Base-by-base conservation (phyloP, 2,113 vertebrate species). In the Peromyscus maniculatus region DNA sequence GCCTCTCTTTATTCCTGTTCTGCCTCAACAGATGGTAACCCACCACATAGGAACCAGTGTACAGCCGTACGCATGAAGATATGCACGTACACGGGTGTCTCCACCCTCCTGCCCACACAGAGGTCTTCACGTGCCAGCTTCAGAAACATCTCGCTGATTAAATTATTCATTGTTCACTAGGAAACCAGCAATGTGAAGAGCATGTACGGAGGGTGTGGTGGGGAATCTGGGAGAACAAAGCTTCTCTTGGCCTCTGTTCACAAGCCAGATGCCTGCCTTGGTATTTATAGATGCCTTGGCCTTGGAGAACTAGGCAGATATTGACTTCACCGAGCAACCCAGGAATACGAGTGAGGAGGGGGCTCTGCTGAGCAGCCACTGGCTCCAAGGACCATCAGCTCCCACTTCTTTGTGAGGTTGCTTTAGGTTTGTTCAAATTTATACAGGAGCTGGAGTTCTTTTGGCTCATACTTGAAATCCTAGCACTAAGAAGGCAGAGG, bases 81-180 rank as follows among this genome's bases (percentile, higher is more conserved):
- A 67, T 67, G 31, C 49, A 3, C 19, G 46, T 19, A 52, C 62
- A 91, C 22, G n/a, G n/a, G 79, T 21, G 36, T 84, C 82, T 79
- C 77, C 43, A 31, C 5, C 26, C n/a, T 64, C 2, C 92, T 66
- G 57, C 94, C 89, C 90, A 95, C 89, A 24, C 87, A 19, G 39
- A 46, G 83, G 69, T 33, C 82, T 59, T 43, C 89, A 78, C 17
- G 10, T 10, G 69, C 62, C 71, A 77, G 36, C 79, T 77, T 88
- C 79, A 72, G 87, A 96, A 95, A 66, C 33, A 84, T 89, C 94
- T 84, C 87, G 33, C 82, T 93, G 93, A 52, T 33, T 95, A 96
- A 97, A 97, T 95, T 95, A 94, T 95, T 97, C 97, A 96, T 94
- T 31, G 75, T 91, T 86, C 52, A 92, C 90, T 46, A 62, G 94